Base-by-base conservation (phyloP, 2,888 invertebrate species). In the Eupithecia insigniata region DNA sequence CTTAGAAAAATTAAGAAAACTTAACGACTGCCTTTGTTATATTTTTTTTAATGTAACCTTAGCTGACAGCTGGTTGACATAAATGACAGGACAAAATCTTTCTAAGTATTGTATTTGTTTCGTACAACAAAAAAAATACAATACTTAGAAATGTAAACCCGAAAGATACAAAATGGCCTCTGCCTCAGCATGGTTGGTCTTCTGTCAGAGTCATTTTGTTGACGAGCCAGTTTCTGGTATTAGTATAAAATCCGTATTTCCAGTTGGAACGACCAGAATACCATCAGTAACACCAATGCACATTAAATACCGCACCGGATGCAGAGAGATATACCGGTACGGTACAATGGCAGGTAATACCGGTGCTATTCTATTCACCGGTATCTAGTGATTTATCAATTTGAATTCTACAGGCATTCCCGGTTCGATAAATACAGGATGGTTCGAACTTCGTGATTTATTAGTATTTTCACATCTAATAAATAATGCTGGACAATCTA, bases 361-460 rank as follows among this genome's bases (percentile, higher is more conserved):
- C 55, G 55, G 12, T 12, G 55, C 55, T 43, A 55, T 51, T 51
- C 10, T 51, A 51, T 55, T 55, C 55, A 30, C 30, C 60, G 60
- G 30, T 30, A 60, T 30, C 16, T 60, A 60, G 30, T 60, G 18
- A 60, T 8, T 30, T 4, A n/a, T 10, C 10, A 0, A 22, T 22
- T 60, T 18, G 60, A 30, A 26, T 26, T 12, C 55, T 55, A 22
- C 22, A 14, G 55, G 12, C 26, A 0, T 51, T 51, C 22, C 2
- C 22, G 51, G 1, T 18, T 30, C 30, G 26, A 60, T 60, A 60
- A 55, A 26, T 60, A 16, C 18, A 60, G 60, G 28, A 16, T 28
- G 30, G 60, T 60, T 58, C 28, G 28, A 16, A 28, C 3, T 22
- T 22, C 10, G 8, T 10, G 26, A 55, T 55, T 55, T 55, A 55